A percentile compares a stretch with the other conserved stretches of the same genome.
phyloP scores from a whole-genome alignment of 2,113 vertebrate genomes.

The Ammodytes marinus region DNA sequence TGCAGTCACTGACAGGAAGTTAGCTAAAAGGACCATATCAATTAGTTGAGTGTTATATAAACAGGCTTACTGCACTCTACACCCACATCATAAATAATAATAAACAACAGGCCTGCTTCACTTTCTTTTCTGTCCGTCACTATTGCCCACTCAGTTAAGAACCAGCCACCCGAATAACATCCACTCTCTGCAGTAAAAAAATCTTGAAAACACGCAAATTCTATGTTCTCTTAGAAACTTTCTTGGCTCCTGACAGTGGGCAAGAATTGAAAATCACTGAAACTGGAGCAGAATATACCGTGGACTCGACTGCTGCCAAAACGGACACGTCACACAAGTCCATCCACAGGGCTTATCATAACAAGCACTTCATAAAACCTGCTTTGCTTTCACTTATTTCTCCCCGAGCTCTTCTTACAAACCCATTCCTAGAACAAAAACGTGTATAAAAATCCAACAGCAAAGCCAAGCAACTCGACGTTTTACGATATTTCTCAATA shows the following conservation, averaged over 20 bases:
- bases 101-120: not conserved
- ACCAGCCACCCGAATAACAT: not conserved
- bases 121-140: not conserved
- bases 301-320: not conserved
- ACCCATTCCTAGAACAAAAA: constrained; percentile 1
- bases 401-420: not conserved
- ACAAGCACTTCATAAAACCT: constrained; percentile 13
- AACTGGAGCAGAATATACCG: not conserved
- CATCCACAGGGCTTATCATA: constrained; percentile 10
- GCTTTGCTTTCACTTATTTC: constrained; percentile 10
- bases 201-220: not conserved
- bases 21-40: not conserved
- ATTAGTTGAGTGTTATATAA: not conserved
- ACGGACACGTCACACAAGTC: not conserved
- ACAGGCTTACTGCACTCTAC: not conserved
- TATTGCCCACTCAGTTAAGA: not conserved
- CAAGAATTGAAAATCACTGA: not conserved
- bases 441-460: not conserved
- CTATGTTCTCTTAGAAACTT: not conserved
- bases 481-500: constrained; percentile 22
- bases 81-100: not conserved
- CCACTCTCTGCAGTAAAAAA: not conserved
- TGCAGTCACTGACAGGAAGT: too few species aligned
- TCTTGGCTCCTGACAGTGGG: not conserved
- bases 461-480: constrained; percentile 6